Conservation (phyloP, 2,888 invertebrate species). For the Dolomedes plantarius region DNA sequence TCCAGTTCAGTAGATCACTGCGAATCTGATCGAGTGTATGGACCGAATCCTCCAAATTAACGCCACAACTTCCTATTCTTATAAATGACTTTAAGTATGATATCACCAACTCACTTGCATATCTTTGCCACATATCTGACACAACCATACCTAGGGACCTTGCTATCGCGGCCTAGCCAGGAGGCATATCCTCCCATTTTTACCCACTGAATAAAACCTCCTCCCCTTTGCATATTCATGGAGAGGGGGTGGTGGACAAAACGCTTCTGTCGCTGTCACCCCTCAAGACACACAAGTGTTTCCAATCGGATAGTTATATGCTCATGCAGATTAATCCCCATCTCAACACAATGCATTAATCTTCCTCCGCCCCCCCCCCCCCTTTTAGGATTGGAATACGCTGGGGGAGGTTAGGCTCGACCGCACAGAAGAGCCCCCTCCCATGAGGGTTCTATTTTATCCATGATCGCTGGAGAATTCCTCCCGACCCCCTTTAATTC, state of each 20-base stretch:
- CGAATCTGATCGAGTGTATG: too few species aligned
- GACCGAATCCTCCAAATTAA: background rate
- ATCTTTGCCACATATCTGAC: constrained; percentile 44
- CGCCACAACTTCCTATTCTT: constrained; percentile 10
- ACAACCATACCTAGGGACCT: constrained; percentile 30
- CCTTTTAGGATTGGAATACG: constrained; percentile 36
- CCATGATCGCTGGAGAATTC: constrained; percentile 62
- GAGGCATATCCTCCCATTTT: constrained; percentile 59
- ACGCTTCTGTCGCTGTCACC: constrained; percentile 55
- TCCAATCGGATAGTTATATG: constrained; percentile 71
- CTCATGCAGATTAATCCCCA: constrained; percentile 70
- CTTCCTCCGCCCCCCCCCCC: constrained; percentile 29
- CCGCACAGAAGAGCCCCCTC: constrained; percentile 54
- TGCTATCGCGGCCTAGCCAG: constrained; percentile 54
- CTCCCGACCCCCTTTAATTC: background rate
- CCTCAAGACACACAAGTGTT: constrained; percentile 70
- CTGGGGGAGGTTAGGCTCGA: constrained; percentile 55
- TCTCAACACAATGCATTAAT: constrained; percentile 71
- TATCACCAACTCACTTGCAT: constrained; percentile 32
- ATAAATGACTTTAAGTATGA: constrained; percentile 51
- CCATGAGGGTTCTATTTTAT: constrained; percentile 69
- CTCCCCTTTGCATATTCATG: constrained; percentile 66
- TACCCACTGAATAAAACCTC: constrained; percentile 56
- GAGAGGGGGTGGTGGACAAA: constrained; percentile 54
- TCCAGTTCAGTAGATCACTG: too few species aligned